These are phyloP conservation scores for Mus pahari DNA, from an alignment of 2,113 vertebrate genomes.

Conservation along the genomic window DNA sequence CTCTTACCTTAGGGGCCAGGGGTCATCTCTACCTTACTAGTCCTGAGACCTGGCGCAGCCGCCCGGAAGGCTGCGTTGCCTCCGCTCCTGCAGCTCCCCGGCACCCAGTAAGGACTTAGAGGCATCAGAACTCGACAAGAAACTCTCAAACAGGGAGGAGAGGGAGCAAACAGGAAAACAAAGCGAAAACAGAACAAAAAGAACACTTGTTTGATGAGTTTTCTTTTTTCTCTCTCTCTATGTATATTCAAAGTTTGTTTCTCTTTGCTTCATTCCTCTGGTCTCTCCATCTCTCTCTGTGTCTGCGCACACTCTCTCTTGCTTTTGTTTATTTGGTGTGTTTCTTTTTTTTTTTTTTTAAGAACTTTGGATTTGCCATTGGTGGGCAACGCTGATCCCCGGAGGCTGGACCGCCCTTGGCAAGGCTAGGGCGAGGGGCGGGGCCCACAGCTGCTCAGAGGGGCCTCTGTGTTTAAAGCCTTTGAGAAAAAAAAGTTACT, in stretches of 20 bases:
- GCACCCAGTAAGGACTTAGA: conserved; percentile 33
- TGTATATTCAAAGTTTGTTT: conserved; percentile 76
- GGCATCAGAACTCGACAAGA: conserved; percentile 59
- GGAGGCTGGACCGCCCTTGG: conserved; percentile 63
- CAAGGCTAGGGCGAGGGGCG: conserved; percentile 71
- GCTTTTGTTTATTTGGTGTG: conserved; percentile 70
- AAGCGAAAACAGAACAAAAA: not conserved
- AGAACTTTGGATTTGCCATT: conserved; percentile 83
- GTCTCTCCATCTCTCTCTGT: conserved; percentile 64
- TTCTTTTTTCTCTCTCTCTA: not conserved
- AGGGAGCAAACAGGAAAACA: conserved; percentile 59
- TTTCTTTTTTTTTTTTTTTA: conserved; percentile 67
- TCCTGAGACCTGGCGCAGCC: not conserved
- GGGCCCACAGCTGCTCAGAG: conserved; percentile 81
- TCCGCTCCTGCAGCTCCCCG: not conserved
- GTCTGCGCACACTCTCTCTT: conserved; percentile 16
- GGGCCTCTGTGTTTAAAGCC: conserved; percentile 84
- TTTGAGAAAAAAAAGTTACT: conserved; percentile 82
- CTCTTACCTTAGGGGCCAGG: not conserved
- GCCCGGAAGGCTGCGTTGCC: not conserved
- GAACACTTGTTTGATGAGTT: conserved; percentile 72
- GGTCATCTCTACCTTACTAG: not conserved
- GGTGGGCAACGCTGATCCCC: conserved; percentile 69
- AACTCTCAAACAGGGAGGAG: not conserved
- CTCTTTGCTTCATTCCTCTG: conserved; percentile 75